These are phyloP conservation scores for Malurus cyaneus DNA, from an alignment of 2,113 vertebrate species.

Conservation along the genomic window DNA sequence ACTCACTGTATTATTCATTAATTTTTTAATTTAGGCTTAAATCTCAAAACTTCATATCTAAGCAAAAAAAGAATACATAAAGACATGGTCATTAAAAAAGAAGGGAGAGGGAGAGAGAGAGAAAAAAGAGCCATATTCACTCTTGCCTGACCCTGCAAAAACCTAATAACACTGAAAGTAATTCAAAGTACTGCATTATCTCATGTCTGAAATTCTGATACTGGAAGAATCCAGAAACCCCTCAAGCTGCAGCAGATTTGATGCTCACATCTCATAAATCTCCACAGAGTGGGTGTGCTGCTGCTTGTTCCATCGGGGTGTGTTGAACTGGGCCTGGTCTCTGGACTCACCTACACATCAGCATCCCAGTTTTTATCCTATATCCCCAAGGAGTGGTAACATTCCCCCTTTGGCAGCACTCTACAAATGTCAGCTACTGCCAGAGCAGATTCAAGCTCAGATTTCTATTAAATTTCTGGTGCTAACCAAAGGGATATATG, in stretches of 20 bases:
- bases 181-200: neutral
- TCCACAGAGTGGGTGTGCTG: neutral
- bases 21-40: neutral
- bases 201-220: neutral
- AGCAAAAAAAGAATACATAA: neutral
- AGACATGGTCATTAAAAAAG: neutral
- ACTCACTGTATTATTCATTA: neutral
- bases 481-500: neutral
- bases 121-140: neutral
- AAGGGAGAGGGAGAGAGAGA: neutral
- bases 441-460: neutral
- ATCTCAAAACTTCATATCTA: neutral
- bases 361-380: neutral
- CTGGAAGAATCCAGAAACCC: neutral
- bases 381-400: no score
- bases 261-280: neutral
- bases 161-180: neutral
- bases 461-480: neutral
- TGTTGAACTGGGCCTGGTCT: neutral
- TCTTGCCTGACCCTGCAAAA: neutral
- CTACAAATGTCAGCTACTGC: neutral
- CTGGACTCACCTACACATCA: neutral
- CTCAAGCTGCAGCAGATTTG: neutral
- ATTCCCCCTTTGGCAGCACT: neutral
- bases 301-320: rapidly evolving